Percentiles rank a stretch among this genome's conserved stretches.
phyloP scores from a whole-genome alignment of 2,888 invertebrate genomes.

The Listrodromus nycthemerus region DNA sequence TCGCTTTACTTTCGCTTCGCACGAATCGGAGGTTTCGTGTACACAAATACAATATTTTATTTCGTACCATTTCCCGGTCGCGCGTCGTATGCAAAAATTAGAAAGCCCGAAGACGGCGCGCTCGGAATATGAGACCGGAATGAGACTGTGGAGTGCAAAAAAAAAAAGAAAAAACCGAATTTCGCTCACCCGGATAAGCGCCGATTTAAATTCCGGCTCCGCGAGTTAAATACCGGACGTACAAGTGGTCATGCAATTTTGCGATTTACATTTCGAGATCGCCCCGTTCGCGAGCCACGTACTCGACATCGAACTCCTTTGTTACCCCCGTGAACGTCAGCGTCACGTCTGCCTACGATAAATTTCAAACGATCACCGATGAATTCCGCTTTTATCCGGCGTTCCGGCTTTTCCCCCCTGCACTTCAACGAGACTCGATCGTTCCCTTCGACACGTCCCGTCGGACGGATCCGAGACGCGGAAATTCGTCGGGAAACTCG shows the following conservation, averaged over 20 bases:
- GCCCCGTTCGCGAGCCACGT: not conserved
- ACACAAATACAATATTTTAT: not conserved
- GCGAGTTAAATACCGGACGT: not conserved
- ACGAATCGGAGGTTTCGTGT: not conserved
- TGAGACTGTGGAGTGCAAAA: not conserved
- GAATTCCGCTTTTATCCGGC: not conserved
- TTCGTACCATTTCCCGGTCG: not conserved
- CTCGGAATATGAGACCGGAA: not conserved
- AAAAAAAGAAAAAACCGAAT: not conserved
- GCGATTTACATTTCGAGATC: not conserved
- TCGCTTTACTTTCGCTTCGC: not conserved
- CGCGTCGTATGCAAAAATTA: not conserved
- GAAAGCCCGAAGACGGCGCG: conserved; percentile 1
- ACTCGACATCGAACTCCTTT: not conserved
- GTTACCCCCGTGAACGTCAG: not conserved
- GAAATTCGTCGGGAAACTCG: not conserved
- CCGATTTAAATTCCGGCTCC: not conserved
- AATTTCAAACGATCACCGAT: not conserved
- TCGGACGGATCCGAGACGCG: not conserved
- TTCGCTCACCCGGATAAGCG: not conserved
- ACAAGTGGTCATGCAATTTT: not conserved
- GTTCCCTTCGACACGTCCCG: not conserved
- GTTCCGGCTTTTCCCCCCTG: not conserved
- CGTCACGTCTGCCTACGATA: not conserved
- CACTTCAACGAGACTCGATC: not conserved